Conservation (phyloP, 2,888 invertebrate genomes). For the Scelioninae gen. 1 region DNA sequence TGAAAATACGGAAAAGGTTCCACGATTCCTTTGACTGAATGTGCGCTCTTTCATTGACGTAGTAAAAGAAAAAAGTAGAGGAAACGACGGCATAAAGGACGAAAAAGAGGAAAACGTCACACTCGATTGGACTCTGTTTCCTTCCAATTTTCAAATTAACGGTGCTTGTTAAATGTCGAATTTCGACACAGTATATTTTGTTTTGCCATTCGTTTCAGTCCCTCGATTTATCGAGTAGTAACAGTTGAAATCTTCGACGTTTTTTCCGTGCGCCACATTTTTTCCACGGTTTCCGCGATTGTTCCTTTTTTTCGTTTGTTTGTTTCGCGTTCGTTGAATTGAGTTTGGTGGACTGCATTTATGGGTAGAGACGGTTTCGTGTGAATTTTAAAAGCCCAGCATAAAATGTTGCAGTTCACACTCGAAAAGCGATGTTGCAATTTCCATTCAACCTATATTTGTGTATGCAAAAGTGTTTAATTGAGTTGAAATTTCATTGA, state of each 20-base stretch:
- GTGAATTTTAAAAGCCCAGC: conserved; percentile 46
- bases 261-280: conserved; percentile 2
- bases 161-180: conserved; percentile 58
- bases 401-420: conserved; percentile 44
- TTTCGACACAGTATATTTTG: conserved; percentile 52
- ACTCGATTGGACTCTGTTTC: conserved; percentile 59
- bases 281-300: conserved; percentile 8
- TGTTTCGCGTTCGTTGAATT: conserved; percentile 44
- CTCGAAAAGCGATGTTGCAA: conserved; percentile 10
- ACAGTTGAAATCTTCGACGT: conserved; percentile 38
- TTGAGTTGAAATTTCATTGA: conserved; percentile 47
- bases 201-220: conserved; percentile 48
- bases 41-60: conserved; percentile 14
- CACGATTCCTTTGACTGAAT: conserved; percentile 38
- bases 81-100: conserved; percentile 2
- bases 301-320: conserved; percentile 16
- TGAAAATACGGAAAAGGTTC: conserved; percentile 42
- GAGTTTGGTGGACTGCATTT: conserved; percentile 46
- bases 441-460: conserved; percentile 36
- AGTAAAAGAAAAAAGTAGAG: not conserved
- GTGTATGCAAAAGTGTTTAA: conserved; percentile 55
- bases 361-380: conserved; percentile 22
- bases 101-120: conserved; percentile 23
- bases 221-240: conserved; percentile 26
- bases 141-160: conserved; percentile 65